Conservation (phyloP, 2,888 invertebrate genomes). For the Epinotia demarniana region DNA sequence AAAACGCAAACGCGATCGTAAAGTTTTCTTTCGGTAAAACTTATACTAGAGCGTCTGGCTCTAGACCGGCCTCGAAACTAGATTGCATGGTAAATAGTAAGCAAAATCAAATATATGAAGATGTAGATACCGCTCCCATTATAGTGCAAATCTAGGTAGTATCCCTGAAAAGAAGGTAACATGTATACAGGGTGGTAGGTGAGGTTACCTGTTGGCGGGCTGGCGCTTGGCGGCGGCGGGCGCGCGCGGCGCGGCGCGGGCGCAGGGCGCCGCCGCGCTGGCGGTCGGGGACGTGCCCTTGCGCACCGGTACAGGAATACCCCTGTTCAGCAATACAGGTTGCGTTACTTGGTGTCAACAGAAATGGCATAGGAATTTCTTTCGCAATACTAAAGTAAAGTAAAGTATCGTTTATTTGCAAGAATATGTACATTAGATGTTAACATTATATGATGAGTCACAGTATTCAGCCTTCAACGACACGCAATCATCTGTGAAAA, state of each 20-base stretch:
- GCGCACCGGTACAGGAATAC: conserved; percentile 83
- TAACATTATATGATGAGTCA: no score
- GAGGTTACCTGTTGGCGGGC: conserved; percentile 72
- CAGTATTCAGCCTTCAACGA: no score
- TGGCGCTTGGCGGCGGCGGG: conserved; percentile 64
- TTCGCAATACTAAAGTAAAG: no score
- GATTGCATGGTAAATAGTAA: not conserved
- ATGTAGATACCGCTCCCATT: not conserved
- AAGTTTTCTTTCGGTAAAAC: no score
- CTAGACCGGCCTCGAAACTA: not conserved
- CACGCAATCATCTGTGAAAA: no score
- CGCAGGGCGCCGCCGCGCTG: conserved; percentile 55
- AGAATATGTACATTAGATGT: no score
- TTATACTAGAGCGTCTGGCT: no score
- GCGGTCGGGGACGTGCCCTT: conserved; percentile 77
- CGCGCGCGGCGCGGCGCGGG: conserved; percentile 36
- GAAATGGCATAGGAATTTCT: not conserved
- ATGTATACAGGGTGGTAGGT: not conserved
- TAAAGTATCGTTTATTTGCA: no score
- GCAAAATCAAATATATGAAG: not conserved
- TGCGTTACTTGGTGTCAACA: not conserved
- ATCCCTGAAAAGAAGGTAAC: not conserved
- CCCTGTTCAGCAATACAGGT: conserved; percentile 58
- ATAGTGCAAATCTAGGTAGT: conserved; percentile 4
- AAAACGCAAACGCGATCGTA: no score